Conservation (phyloP, 2,113 vertebrate genomes). For the Cololabis saira region DNA sequence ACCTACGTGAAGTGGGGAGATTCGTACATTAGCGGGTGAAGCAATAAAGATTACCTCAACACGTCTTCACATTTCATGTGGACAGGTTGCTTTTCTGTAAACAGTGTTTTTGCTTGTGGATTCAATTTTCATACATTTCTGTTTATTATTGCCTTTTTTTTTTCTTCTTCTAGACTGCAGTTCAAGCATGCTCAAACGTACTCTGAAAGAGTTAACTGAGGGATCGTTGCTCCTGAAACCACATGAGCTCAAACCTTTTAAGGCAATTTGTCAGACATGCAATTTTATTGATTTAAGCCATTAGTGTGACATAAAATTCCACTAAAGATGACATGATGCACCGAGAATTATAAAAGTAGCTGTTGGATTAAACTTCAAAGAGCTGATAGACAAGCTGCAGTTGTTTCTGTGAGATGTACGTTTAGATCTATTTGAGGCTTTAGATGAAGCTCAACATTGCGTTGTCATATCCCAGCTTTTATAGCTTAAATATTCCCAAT, state of each 20-base stretch:
- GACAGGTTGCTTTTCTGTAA: constrained; percentile 30
- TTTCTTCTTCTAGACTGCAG: not conserved
- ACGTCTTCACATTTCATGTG: constrained; percentile 60
- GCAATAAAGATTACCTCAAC: not conserved
- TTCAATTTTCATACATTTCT: constrained; percentile 8
- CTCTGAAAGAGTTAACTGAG: not conserved
- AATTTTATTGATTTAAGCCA: not conserved
- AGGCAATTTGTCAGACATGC: not conserved
- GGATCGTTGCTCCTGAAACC: not conserved
- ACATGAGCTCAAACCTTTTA: too few species aligned
- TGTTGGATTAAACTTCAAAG: not conserved
- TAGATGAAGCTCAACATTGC: not conserved
- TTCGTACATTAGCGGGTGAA: not conserved
- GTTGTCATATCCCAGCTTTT: not conserved
- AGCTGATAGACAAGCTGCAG: too few species aligned
- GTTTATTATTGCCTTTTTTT: too few species aligned
- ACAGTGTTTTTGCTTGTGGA: constrained; percentile 18
- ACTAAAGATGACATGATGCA: too few species aligned
- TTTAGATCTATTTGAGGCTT: too few species aligned
- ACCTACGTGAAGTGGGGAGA: not conserved
- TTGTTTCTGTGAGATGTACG: too few species aligned
- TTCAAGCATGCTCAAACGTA: not conserved
- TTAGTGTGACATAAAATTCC: too few species aligned
- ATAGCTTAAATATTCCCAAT: not conserved
- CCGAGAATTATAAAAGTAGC: not conserved